Percentiles rank a stretch among this genome's conserved stretches.
Conservation (phyloP, 2,888 invertebrate genomes). For the Pseudanteris insignis region DNA sequence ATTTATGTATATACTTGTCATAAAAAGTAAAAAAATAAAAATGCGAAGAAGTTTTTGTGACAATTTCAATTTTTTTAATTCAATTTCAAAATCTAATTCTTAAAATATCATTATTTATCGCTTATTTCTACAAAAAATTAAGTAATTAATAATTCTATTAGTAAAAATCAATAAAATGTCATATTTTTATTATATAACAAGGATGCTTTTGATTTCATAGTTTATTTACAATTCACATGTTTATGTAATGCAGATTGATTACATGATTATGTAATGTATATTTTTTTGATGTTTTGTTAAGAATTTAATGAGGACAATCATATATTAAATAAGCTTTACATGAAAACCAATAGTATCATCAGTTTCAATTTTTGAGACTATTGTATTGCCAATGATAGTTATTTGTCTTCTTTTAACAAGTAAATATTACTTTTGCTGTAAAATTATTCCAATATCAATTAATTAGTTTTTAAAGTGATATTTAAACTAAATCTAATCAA, state of each 20-base stretch:
- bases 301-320: constrained; percentile 24
- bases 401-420: constrained; percentile 11
- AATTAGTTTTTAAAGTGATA: too few relatives aligned
- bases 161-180: too few relatives aligned
- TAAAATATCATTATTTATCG: too few relatives aligned
- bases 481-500: background rate
- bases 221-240: too few relatives aligned
- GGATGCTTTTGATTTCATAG: too few relatives aligned
- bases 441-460: too few relatives aligned
- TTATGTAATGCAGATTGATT: constrained; percentile 16
- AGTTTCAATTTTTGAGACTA: constrained; percentile 18
- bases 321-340: constrained; percentile 30
- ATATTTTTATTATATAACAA: too few relatives aligned
- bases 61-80: background rate
- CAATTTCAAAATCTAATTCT: background rate
- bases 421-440: constrained; percentile 5
- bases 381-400: constrained; percentile 5
- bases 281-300: constrained; percentile 27
- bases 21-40: too few relatives aligned
- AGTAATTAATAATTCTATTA: background rate
- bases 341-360: constrained; percentile 12
- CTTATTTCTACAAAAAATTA: too few relatives aligned
- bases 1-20: background rate
- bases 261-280: background rate
- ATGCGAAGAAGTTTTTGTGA: background rate